Evolutionary conservation across 2,888 invertebrate species (phyloP).

Genomic region (Fragum sueziense): DNA sequence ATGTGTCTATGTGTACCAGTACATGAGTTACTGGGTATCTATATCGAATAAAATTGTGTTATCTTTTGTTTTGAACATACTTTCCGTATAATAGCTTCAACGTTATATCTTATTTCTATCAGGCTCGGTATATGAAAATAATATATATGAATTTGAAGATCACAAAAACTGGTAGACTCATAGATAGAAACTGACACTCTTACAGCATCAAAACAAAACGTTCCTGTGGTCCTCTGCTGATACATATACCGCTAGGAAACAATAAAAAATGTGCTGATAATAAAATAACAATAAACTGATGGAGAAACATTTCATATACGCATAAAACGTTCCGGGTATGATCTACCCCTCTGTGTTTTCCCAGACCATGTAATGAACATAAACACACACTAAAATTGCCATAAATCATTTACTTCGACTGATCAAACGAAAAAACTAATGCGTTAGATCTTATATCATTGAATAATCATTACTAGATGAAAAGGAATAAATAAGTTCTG

Average conservation of each 20-base stretch:
- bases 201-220: no score
- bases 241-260: neutral
- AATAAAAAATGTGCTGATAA: conserved; percentile 17
- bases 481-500: conserved; percentile 42
- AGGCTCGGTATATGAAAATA: no score
- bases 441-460: conserved; percentile 40
- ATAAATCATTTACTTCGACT: conserved; percentile 49
- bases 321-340: conserved; percentile 15
- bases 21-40: no score
- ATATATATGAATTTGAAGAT: no score
- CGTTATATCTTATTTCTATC: no score
- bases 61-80: no score
- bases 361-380: conserved; percentile 38
- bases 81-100: no score
- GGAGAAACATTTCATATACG: conserved; percentile 17
- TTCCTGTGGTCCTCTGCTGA: no score
- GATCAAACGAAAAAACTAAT: conserved; percentile 55
- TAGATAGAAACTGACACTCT: no score
- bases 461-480: conserved; percentile 33
- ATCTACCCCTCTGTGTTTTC: conserved; percentile 27
- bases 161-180: no score
- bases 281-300: conserved; percentile 18
- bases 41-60: no score
- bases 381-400: conserved; percentile 47
- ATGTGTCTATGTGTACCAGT: no score